Percentiles rank a stretch among this genome's conserved stretches.
Evolutionary conservation across 1,140 invertebrate species (phyloP).

Genomic region (Rhyacophila brunnea): DNA sequence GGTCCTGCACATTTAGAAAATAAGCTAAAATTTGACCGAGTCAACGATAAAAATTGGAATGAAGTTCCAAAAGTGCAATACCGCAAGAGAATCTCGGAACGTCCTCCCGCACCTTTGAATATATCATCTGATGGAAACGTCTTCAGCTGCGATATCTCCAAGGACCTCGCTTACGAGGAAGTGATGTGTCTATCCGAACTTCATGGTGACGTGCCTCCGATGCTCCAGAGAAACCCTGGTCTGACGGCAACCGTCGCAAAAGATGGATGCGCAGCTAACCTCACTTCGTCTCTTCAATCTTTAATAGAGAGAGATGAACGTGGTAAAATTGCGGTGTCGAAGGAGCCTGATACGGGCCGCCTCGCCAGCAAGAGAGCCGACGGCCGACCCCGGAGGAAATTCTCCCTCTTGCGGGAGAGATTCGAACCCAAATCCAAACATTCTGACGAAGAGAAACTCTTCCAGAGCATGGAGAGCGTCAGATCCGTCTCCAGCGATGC

Average conservation of each 20-base stretch:
- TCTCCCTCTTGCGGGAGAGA: conserved; percentile 60
- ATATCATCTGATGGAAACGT: too few relatives aligned
- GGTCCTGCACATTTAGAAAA: too few relatives aligned
- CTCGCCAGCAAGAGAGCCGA: conserved; percentile 46
- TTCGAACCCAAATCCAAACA: conserved; percentile 57
- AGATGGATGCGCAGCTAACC: conserved; percentile 43
- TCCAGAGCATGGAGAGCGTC: conserved; percentile 41
- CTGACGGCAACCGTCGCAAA: conserved; percentile 8
- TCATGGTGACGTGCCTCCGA: conserved; percentile 38
- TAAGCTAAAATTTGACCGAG: too few relatives aligned
- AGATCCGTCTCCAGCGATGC: conserved; percentile 29
- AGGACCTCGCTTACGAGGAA: conserved; percentile 42
- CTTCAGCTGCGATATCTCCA: too few relatives aligned
- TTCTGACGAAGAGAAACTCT: conserved; percentile 52
- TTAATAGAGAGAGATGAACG: conserved; percentile 47
- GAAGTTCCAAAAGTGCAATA: conserved; percentile 17
- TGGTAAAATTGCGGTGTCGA: conserved; percentile 37
- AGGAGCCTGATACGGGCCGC: conserved; percentile 38
- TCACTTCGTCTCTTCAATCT: conserved; percentile 51
- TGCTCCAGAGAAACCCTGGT: too few relatives aligned
- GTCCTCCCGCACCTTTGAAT: too few relatives aligned
- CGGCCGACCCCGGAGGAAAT: conserved; percentile 57
- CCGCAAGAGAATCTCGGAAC: background rate
- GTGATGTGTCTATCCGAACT: conserved; percentile 53
- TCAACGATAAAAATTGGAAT: conserved; percentile 2